Conservation (phyloP, 2,113 vertebrate genomes). For the Anseranas semipalmata region DNA sequence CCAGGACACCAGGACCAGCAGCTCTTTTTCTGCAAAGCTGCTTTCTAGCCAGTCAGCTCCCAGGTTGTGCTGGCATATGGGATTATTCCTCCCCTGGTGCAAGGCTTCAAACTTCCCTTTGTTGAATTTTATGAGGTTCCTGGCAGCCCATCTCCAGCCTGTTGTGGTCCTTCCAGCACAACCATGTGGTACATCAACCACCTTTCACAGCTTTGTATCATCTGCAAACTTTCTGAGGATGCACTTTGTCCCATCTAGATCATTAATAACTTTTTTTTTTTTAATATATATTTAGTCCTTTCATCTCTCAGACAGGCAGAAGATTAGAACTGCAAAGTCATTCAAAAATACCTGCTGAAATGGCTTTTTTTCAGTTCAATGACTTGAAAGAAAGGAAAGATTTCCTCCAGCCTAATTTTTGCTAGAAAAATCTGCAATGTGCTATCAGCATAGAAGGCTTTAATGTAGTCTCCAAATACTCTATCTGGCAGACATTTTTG, state of each 20-base stretch:
- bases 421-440: not conserved
- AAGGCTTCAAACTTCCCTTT: not conserved
- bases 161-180: not conserved
- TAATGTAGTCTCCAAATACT: not conserved
- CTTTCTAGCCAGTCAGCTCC: not conserved
- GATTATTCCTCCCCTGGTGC: not conserved
- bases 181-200: not conserved
- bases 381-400: not conserved
- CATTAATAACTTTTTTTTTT: not conserved
- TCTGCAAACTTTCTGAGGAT: not conserved
- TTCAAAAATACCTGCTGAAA: constrained; percentile 40
- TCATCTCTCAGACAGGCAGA: not conserved
- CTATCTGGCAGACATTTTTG: not conserved
- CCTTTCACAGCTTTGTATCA: not conserved
- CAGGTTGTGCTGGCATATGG: not conserved
- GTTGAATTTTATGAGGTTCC: not conserved
- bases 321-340: constrained; percentile 1
- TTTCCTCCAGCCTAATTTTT: not conserved
- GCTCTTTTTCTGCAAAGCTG: not conserved
- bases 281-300: not conserved
- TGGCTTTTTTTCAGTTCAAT: not conserved
- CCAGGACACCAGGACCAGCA: not conserved
- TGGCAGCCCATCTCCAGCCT: not conserved
- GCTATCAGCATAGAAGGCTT: not conserved
- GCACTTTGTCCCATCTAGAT: not conserved